These are phyloP conservation scores for Chloroclystis v-ata DNA, from an alignment of 2,888 invertebrate genomes.

Conservation along the genomic window DNA sequence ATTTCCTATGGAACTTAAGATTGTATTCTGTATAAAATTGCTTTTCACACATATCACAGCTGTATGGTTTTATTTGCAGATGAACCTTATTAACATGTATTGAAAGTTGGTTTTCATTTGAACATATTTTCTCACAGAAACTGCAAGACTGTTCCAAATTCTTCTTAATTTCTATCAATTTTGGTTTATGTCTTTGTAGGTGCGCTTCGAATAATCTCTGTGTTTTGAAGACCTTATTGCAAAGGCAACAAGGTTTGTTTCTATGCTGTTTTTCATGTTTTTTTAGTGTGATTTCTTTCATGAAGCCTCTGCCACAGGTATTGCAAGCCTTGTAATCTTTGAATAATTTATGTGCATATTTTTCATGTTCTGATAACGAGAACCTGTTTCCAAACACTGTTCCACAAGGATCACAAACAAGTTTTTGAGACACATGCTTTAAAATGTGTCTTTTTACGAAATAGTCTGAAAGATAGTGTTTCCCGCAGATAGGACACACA, in stretches of 20 bases:
- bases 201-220: conserved; percentile 50
- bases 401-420: conserved; percentile 45
- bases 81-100: conserved; percentile 66
- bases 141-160: conserved; percentile 50
- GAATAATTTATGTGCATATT: conserved; percentile 48
- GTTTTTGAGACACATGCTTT: conserved; percentile 46
- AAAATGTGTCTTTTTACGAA: conserved; percentile 56
- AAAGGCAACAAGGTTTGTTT: conserved; percentile 47
- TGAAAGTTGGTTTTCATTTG: conserved; percentile 55
- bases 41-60: conserved; percentile 66
- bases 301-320: conserved; percentile 49
- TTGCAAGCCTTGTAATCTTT: conserved; percentile 43
- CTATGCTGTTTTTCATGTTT: conserved; percentile 46
- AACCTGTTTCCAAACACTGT: conserved; percentile 53
- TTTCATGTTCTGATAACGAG: conserved; percentile 56
- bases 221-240: conserved; percentile 48
- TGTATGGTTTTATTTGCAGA: conserved; percentile 65
- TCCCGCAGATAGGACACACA: conserved; percentile 57
- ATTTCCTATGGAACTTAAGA: conserved; percentile 53
- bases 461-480: conserved; percentile 62
- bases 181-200: conserved; percentile 50
- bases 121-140: conserved; percentile 62
- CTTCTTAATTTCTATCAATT: conserved; percentile 38
- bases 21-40: conserved; percentile 62
- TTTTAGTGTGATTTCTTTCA: conserved; percentile 35